A percentile compares a stretch with the other conserved stretches of the same genome.
phyloP scores from a whole-genome alignment of 2,113 vertebrate species.

The Colinus virginianus region DNA sequence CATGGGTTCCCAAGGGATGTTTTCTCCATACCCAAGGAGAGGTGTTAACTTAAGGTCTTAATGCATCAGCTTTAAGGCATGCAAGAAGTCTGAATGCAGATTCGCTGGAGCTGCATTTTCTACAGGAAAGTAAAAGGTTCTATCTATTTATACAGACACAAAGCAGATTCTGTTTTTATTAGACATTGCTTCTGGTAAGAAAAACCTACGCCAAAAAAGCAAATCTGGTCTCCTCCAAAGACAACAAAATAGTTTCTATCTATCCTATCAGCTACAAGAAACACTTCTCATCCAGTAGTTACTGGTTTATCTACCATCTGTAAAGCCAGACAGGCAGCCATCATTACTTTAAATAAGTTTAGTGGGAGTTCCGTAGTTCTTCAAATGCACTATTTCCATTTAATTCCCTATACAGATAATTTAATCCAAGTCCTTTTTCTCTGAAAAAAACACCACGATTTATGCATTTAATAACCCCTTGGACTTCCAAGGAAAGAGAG shows the following conservation, averaged over 20 bases:
- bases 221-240: not conserved
- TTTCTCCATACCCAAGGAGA: not conserved
- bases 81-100: not conserved
- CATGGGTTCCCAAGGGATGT: not conserved
- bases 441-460: not conserved
- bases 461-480: slow-evolving; percentile 30
- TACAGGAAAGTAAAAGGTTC: not conserved
- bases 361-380: not conserved
- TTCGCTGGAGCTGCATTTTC: not conserved
- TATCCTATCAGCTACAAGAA: not conserved
- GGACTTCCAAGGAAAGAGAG: not conserved
- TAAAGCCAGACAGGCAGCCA: not conserved
- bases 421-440: not conserved
- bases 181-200: not conserved
- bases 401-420: slow-evolving; percentile 5
- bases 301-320: not conserved
- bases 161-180: not conserved
- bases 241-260: not conserved
- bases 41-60: not conserved
- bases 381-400: not conserved
- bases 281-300: not conserved
- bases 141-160: fast-evolving
- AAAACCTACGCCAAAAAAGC: not conserved
- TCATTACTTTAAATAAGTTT: not conserved
- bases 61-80: not conserved